Evolutionary conservation across 2,113 vertebrate species (phyloP), one percentile per base, ranked within the genome.

Genomic region (Paradoxurus hermaphroditus): DNA sequence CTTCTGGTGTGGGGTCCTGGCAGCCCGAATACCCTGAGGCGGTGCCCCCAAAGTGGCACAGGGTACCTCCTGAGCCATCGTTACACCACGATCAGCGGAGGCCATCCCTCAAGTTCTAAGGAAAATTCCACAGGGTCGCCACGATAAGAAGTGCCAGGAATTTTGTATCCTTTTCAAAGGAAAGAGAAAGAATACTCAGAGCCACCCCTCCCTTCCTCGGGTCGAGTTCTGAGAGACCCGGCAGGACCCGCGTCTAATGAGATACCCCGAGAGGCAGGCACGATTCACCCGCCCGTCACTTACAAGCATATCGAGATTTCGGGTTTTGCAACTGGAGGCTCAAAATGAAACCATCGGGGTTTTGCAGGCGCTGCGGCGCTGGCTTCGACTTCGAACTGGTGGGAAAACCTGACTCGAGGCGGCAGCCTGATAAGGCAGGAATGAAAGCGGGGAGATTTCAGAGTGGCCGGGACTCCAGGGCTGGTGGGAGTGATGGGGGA

Each of bases 191-290:
- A 86, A 91, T 7, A 29, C 6, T 53, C 44, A 1, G 56, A 78
- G 67, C 21, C 73, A 95, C 91, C 39, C 41, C 27, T 73, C 46
- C 83, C 59, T 79, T 78, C 34, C 23, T 73, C 67, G 63, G 63
- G 90, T 92, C 75, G 72, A 95, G 82, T 86, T 91, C 78, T 85
- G 73, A 94, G 92, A 67, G 27, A 81, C 51, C 18, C 19, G 87
- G 87, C 73, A 73, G 56, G 94, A 86, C 75, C 73, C 70, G 86
- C 56, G 72, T 87, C 72, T 97, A 88, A 96, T 97, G 95, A 97
- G 95, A 90, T 53, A 84, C 39, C 70, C 29, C 0, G 9, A 82
- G 90, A 90, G 73, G 91, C 88, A 70, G 36, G 70, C 34, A 1
- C 53, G 81, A 96, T 88, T 96, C 88, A 67, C 81, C 13, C 18